Evolutionary conservation across 2,113 vertebrate genomes (phyloP).

Genomic region (Triplophysa siluroides): DNA sequence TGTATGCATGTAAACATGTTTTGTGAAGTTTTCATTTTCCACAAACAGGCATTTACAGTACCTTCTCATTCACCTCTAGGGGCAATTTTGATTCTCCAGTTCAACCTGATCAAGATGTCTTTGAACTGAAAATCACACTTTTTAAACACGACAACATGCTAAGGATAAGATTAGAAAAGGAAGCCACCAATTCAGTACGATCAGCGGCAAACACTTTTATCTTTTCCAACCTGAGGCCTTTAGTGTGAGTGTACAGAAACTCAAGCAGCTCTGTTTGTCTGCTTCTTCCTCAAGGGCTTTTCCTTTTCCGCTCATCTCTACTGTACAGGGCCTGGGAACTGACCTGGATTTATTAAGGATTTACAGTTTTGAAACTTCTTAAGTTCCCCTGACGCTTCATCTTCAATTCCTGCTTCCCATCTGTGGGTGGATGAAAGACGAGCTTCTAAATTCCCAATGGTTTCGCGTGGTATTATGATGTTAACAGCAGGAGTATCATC

Average conservation of each 20-base stretch:
- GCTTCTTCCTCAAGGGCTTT: background rate
- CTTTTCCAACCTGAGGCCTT: background rate
- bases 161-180: background rate
- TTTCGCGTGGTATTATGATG: constrained; percentile 33
- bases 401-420: constrained; percentile 15
- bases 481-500: constrained; percentile 26
- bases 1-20: no score
- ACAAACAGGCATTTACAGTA: no score
- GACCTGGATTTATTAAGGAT: constrained; percentile 35
- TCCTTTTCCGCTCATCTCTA: background rate
- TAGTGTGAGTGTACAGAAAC: background rate
- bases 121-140: no score
- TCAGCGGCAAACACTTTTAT: background rate
- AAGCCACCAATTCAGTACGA: background rate
- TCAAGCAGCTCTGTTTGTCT: background rate
- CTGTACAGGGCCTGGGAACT: background rate
- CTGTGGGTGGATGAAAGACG: constrained; percentile 49
- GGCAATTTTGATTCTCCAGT: no score
- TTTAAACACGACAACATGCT: no score
- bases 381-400: constrained; percentile 19
- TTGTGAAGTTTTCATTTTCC: no score
- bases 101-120: no score
- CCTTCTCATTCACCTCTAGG: no score
- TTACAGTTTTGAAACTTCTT: constrained; percentile 7
- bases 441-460: constrained; percentile 22